Conservation (phyloP, 2,113 vertebrate species). For the Oreochromis spilurus region DNA sequence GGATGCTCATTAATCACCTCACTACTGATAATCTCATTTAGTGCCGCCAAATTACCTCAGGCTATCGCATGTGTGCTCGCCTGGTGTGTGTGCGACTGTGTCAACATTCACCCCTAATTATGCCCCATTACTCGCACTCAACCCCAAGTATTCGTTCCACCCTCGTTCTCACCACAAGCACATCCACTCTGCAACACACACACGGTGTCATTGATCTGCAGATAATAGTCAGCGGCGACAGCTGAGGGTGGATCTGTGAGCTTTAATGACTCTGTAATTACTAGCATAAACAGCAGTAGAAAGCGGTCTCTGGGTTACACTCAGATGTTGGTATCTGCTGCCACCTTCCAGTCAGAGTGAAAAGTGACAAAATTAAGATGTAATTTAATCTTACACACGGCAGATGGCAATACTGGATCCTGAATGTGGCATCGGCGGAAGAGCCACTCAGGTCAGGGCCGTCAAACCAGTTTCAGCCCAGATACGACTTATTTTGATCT, state of each 20-base stretch:
- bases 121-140: conserved; percentile 46
- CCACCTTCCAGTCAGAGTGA: conserved; percentile 19
- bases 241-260: conserved; percentile 27
- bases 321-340: conserved; percentile 41
- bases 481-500: neutral
- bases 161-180: neutral
- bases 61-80: conserved; percentile 12
- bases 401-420: conserved; percentile 5
- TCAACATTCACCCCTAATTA: conserved; percentile 57
- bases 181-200: neutral
- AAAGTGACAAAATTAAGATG: neutral
- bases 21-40: conserved; percentile 64
- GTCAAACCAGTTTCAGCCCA: neutral
- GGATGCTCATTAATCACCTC: conserved; percentile 63
- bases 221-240: conserved; percentile 21
- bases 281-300: conserved; percentile 12
- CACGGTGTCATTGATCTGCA: conserved; percentile 25
- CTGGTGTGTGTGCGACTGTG: conserved; percentile 6
- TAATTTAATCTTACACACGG: neutral
- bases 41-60: conserved; percentile 59
- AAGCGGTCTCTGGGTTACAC: neutral
- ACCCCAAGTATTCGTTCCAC: neutral
- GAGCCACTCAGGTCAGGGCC: neutral
- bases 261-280: conserved; percentile 53
- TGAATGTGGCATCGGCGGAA: neutral